phyloP scores from a whole-genome alignment of 2,797 vertebrate genomes.

The Ceryle rudis region DNA sequence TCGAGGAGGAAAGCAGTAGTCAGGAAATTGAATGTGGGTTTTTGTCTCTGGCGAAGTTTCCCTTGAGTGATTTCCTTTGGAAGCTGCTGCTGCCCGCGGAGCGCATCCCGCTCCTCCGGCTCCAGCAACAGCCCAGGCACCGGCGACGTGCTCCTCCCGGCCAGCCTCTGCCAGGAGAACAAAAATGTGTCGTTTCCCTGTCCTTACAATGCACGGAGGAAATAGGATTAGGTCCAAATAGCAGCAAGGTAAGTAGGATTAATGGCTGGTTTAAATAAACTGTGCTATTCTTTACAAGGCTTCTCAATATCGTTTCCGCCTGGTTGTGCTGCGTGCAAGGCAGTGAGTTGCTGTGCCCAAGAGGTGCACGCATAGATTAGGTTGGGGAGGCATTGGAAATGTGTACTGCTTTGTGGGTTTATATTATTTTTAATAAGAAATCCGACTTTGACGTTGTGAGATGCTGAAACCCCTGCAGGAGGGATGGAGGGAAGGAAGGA shows the following conservation, averaged over 20 bases:
- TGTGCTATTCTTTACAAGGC: conserved; percentile 25
- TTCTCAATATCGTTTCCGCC: conserved; percentile 53
- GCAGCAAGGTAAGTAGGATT: conserved; percentile 80
- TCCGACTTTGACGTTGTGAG: neutral
- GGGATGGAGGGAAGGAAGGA: neutral
- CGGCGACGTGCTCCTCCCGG: neutral
- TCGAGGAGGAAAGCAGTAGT: conserved; percentile 45
- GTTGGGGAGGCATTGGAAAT: neutral
- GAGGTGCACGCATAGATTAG: conserved; percentile 24
- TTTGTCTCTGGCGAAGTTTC: conserved; percentile 80
- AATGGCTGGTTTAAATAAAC: conserved; percentile 61
- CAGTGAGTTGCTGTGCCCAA: conserved; percentile 43
- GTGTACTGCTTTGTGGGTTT: neutral
- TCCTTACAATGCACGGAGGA: conserved; percentile 61
- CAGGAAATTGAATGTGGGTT: conserved; percentile 78
- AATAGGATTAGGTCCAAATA: conserved; percentile 76
- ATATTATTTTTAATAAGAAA: neutral
- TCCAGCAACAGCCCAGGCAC: neutral
- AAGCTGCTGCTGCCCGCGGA: conserved; percentile 70
- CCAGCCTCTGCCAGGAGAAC: conserved; percentile 4
- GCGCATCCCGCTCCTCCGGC: conserved; percentile 14
- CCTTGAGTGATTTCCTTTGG: conserved; percentile 84
- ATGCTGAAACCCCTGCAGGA: neutral
- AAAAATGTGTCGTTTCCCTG: conserved; percentile 55
- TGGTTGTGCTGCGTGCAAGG: conserved; percentile 38